Evolutionary conservation across 2,113 vertebrate species (phyloP).

Genomic region (Castor canadensis): DNA sequence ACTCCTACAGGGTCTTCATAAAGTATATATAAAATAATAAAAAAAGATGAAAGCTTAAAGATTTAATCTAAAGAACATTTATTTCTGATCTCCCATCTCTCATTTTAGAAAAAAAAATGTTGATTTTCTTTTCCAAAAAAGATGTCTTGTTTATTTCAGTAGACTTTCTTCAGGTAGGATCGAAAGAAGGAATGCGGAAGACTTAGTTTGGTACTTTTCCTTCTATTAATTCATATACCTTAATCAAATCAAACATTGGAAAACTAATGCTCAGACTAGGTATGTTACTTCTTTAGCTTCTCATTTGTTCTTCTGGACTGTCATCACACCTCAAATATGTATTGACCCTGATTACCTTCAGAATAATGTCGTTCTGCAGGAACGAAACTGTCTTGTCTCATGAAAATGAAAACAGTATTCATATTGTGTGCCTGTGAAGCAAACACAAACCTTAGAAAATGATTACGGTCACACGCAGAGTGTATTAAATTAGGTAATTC

Average conservation of each 20-base stretch:
- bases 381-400: background rate
- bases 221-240: background rate
- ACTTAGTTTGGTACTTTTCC: background rate
- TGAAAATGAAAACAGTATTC: background rate
- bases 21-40: constrained; percentile 72
- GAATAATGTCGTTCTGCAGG: background rate
- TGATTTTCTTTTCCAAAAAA: constrained; percentile 37
- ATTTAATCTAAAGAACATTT: constrained; percentile 66
- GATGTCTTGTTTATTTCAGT: background rate
- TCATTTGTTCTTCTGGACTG: background rate
- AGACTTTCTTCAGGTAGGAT: background rate
- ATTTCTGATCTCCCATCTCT: constrained; percentile 33
- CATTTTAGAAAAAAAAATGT: constrained; percentile 50
- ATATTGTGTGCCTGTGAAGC: background rate
- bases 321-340: background rate
- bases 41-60: constrained; percentile 65
- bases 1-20: constrained; percentile 71
- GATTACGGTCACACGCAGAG: background rate
- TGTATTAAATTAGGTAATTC: background rate
- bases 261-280: background rate
- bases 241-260: constrained; percentile 36
- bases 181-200: background rate
- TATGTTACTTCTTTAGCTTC: background rate
- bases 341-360: background rate
- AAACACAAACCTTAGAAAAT: background rate